phyloP scores from a whole-genome alignment of 2,888 invertebrate genomes.

The Siphonodentalium dalli region DNA sequence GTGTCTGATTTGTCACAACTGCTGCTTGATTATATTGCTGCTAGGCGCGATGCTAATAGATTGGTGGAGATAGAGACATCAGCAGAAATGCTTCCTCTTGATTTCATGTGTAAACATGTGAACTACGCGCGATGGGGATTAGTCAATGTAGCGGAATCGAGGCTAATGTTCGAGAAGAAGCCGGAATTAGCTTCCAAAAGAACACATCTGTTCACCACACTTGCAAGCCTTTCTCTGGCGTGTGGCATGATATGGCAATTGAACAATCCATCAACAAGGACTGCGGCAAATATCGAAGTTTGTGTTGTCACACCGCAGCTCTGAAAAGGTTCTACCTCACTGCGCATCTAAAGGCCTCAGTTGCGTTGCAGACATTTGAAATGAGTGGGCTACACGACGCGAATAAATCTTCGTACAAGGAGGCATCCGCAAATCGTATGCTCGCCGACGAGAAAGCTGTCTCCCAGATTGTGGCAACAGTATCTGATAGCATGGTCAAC shows the following conservation, averaged over 20 bases:
- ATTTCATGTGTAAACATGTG: too few species aligned
- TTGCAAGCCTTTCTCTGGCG: conserved; percentile 12
- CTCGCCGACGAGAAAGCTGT: conserved; percentile 6
- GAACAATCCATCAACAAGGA: conserved; percentile 14
- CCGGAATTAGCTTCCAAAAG: too few species aligned
- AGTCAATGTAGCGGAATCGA: too few species aligned
- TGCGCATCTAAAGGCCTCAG: conserved; percentile 14
- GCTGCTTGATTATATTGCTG: too few species aligned
- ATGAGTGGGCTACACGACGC: conserved; percentile 2
- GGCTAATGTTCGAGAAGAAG: too few species aligned
- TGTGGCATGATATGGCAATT: conserved; percentile 19
- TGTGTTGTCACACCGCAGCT: conserved; percentile 11
- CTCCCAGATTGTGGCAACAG: neutral
- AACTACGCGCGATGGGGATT: too few species aligned
- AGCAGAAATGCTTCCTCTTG: too few species aligned
- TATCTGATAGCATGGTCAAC: conserved; percentile 9
- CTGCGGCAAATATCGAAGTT: conserved; percentile 11
- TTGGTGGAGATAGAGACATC: too few species aligned
- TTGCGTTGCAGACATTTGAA: neutral
- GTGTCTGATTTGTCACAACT: too few species aligned
- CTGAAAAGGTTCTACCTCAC: conserved; percentile 16
- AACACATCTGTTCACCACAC: too few species aligned
- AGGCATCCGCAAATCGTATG: conserved; percentile 1
- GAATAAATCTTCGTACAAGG: neutral
- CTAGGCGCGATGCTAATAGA: too few species aligned